These are phyloP conservation scores for Helicoverpa armigera DNA, from an alignment of 1,140 invertebrate species.

Conservation along the genomic window DNA sequence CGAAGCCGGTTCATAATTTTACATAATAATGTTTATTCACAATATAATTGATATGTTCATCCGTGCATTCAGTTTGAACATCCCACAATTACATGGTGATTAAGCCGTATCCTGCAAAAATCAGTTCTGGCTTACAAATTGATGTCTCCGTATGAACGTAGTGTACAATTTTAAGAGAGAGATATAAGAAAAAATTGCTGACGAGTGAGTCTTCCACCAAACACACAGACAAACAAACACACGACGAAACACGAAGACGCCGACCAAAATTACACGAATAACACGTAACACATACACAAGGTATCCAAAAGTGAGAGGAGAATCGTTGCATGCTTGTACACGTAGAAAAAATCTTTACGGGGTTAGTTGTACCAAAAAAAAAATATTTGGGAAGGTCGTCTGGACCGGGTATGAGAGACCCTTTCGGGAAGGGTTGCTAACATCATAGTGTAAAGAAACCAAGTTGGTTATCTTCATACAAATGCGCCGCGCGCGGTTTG, in stretches of 20 bases:
- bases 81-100: too few relatives aligned
- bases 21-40: too few relatives aligned
- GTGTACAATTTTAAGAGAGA: too few relatives aligned
- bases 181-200: too few relatives aligned
- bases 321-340: slow-evolving; percentile 71
- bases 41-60: too few relatives aligned
- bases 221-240: slow-evolving; percentile 40
- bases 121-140: too few relatives aligned
- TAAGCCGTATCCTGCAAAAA: too few relatives aligned
- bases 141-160: too few relatives aligned
- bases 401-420: slow-evolving; percentile 56
- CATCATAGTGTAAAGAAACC: not conserved
- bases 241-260: slow-evolving; percentile 50
- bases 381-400: slow-evolving; percentile 74
- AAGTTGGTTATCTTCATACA: too few relatives aligned
- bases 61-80: too few relatives aligned
- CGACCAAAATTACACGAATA: slow-evolving; percentile 61
- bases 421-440: not conserved
- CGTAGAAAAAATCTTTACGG: slow-evolving; percentile 62
- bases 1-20: too few relatives aligned
- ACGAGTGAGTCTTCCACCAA: not conserved
- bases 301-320: slow-evolving; percentile 63
- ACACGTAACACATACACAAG: slow-evolving; percentile 75
- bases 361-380: slow-evolving; percentile 62
- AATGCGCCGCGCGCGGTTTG: too few relatives aligned